These are phyloP conservation scores for Chrysolina oricalcia DNA, from an alignment of 2,888 invertebrate genomes.

Conservation along the genomic window DNA sequence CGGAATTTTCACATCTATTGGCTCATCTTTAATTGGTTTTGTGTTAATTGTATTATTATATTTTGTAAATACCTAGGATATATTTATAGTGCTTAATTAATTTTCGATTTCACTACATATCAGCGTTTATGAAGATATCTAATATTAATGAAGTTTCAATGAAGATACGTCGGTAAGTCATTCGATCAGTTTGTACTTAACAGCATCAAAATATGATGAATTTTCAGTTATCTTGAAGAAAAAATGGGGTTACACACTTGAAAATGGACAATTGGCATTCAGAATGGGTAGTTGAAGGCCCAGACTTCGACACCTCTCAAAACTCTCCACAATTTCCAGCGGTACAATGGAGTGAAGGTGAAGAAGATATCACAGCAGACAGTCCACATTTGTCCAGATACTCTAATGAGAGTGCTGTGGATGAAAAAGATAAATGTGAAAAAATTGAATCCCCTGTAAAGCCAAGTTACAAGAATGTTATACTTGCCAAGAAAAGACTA, in stretches of 20 bases:
- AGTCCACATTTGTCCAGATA: slow-evolving; percentile 37
- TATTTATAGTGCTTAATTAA: too few relatives aligned
- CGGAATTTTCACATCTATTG: not conserved
- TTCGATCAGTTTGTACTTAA: not conserved
- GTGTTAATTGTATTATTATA: too few relatives aligned
- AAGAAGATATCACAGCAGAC: slow-evolving; percentile 28
- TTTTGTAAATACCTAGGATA: too few relatives aligned
- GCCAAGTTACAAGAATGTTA: slow-evolving; percentile 56
- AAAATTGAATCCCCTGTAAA: slow-evolving; percentile 49
- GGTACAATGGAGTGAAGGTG: slow-evolving; percentile 12
- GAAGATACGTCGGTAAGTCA: not conserved
- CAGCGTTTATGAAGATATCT: too few relatives aligned
- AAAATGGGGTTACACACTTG: slow-evolving; percentile 26
- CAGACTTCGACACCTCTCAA: slow-evolving; percentile 16
- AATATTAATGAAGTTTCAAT: not conserved
- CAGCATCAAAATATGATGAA: not conserved
- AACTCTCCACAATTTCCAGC: slow-evolving; percentile 7
- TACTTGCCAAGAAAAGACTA: slow-evolving; percentile 67
- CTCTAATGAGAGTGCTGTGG: slow-evolving; percentile 25
- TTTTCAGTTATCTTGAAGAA: slow-evolving; percentile 3
- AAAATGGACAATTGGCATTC: slow-evolving; percentile 45
- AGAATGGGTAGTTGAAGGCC: slow-evolving; percentile 35
- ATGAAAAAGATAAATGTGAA: slow-evolving; percentile 26
- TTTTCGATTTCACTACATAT: too few relatives aligned
- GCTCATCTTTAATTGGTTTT: not conserved